Conservation (phyloP, 1,140 invertebrate species). For the Bombus ignitus region DNA sequence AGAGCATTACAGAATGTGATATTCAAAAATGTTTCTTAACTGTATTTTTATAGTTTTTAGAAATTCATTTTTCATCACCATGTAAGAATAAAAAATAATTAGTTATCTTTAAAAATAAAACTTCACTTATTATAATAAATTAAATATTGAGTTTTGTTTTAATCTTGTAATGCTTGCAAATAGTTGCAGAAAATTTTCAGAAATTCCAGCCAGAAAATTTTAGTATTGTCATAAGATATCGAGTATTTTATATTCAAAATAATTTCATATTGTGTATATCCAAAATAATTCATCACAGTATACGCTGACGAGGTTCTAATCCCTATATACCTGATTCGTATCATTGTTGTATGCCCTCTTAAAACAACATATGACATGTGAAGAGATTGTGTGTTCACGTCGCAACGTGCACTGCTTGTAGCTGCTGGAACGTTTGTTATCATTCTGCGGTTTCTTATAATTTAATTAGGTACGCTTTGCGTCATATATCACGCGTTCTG, state of each 20-base stretch:
- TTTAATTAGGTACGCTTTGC: conserved; percentile 70
- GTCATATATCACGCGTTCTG: conserved; percentile 36
- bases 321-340: not conserved
- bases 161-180: not conserved
- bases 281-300: conserved; percentile 28
- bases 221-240: conserved; percentile 7
- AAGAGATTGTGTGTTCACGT: not conserved
- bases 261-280: not conserved
- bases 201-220: not conserved
- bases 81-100: not conserved
- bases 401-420: not conserved
- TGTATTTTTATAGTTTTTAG: not conserved
- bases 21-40: not conserved
- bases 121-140: not conserved
- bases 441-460: conserved; percentile 46
- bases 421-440: not conserved
- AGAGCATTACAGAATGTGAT: not conserved
- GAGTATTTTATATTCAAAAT: conserved; percentile 1
- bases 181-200: not conserved
- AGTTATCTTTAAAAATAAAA: not conserved
- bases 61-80: not conserved
- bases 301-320: conserved; percentile 5
- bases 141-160: not conserved
- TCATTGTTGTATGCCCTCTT: not conserved
- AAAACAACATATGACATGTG: conserved; percentile 12